Conservation (phyloP, 2,888 invertebrate genomes). For the Alcis repandata region DNA sequence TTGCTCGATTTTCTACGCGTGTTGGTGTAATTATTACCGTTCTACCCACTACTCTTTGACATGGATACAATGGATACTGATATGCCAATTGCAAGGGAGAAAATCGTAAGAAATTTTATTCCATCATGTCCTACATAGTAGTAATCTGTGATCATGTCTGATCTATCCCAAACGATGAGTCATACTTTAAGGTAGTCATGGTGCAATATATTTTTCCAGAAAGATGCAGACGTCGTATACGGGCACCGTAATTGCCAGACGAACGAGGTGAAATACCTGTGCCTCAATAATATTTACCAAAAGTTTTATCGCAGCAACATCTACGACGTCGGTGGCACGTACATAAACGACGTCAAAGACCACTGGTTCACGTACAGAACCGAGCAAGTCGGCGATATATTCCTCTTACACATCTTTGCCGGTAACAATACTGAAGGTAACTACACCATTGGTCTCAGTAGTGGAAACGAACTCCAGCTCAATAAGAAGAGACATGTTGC, state of each 20-base stretch:
- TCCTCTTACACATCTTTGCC: slow-evolving; percentile 73
- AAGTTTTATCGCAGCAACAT: slow-evolving; percentile 73
- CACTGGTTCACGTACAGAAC: slow-evolving; percentile 73
- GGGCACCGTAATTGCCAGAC: slow-evolving; percentile 70
- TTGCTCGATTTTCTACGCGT: background rate
- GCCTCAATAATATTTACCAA: slow-evolving; percentile 67
- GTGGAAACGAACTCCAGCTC: slow-evolving; percentile 57
- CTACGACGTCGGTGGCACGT: slow-evolving; percentile 78
- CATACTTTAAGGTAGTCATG: slow-evolving; percentile 1
- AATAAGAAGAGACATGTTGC: slow-evolving; percentile 62
- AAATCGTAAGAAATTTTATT: slow-evolving; percentile 12
- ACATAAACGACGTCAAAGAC: slow-evolving; percentile 67
- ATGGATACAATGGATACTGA: slow-evolving; percentile 27
- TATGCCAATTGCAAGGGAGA: slow-evolving; percentile 15
- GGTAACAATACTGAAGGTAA: slow-evolving; percentile 63
- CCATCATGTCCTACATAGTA: no score
- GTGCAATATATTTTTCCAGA: slow-evolving; percentile 51
- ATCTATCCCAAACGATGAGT: slow-evolving; percentile 4
- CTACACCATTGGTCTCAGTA: slow-evolving; percentile 63
- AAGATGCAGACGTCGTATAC: slow-evolving; percentile 58
- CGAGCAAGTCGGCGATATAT: slow-evolving; percentile 65
- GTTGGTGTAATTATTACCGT: background rate
- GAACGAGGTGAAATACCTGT: slow-evolving; percentile 69
- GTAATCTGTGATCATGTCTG: no score
- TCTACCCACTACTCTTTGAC: background rate